Conservation (phyloP, 2,113 vertebrate genomes). For the Sylvietta virens region DNA sequence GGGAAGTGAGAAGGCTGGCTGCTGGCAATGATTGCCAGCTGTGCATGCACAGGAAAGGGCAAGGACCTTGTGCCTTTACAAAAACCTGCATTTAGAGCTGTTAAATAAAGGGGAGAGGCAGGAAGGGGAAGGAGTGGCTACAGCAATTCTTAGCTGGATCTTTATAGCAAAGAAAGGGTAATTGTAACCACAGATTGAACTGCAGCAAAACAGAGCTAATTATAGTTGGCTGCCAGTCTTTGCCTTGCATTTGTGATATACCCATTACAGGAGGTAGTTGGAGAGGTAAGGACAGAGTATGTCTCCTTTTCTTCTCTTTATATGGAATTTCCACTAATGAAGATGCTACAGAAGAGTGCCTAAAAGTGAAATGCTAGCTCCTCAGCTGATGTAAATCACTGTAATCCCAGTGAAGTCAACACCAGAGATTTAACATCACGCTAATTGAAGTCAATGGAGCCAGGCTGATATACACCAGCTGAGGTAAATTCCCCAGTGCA, state of each 20-base stretch:
- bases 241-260: not conserved
- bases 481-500: constrained; percentile 43
- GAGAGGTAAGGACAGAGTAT: not conserved
- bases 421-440: constrained; percentile 32
- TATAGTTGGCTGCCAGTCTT: not conserved
- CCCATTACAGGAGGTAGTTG: not conserved
- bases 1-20: not conserved
- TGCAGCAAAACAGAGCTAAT: constrained; percentile 8
- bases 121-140: constrained; percentile 44
- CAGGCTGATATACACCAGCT: constrained; percentile 55
- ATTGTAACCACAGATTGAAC: constrained; percentile 5
- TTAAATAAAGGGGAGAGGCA: constrained; percentile 8
- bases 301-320: not conserved
- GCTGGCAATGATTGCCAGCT: constrained; percentile 13
- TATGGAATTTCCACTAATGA: not conserved
- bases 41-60: not conserved
- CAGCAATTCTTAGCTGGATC: constrained; percentile 30
- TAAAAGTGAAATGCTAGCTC: constrained; percentile 14
- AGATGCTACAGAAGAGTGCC: not conserved
- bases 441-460: constrained; percentile 62
- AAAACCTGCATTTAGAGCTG: constrained; percentile 24
- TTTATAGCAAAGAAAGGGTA: constrained; percentile 23
- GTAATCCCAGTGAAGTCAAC: constrained; percentile 61
- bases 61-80: not conserved
- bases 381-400: constrained; percentile 48